Evolutionary conservation across 2,797 vertebrate species (phyloP).

Genomic region (Arctocebus calabarensis): DNA sequence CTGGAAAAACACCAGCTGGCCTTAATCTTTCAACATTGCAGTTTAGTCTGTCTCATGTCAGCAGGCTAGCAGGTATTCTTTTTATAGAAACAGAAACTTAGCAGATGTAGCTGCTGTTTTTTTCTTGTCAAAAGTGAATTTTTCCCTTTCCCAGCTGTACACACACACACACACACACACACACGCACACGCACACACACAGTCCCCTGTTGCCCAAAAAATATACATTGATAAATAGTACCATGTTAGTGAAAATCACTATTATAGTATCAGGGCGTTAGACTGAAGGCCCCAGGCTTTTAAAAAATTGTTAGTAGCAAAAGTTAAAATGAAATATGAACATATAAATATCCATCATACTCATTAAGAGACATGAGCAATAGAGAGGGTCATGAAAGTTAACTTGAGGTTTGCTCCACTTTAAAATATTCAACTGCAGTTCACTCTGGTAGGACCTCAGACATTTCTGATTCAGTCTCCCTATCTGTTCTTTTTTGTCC

Average conservation of each 20-base stretch:
- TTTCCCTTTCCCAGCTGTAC: slow-evolving; percentile 55
- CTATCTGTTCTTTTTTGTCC: slow-evolving; percentile 36
- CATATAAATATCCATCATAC: background rate
- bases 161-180: too few species aligned
- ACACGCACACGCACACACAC: background rate
- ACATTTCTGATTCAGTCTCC: slow-evolving; percentile 51
- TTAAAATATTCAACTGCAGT: slow-evolving; percentile 33
- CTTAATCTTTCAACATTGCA: slow-evolving; percentile 68
- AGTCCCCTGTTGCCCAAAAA: background rate
- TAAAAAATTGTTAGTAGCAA: background rate
- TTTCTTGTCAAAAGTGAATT: slow-evolving; percentile 72
- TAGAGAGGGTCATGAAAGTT: background rate
- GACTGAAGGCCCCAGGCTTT: background rate
- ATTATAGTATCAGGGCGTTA: background rate
- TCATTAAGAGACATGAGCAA: background rate
- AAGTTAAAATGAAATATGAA: background rate
- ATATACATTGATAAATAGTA: background rate
- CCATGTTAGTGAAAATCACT: background rate
- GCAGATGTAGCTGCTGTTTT: slow-evolving; percentile 67
- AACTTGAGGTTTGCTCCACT: background rate
- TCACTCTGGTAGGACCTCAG: slow-evolving; percentile 20
- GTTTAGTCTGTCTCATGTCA: slow-evolving; percentile 61
- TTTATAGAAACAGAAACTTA: slow-evolving; percentile 66
- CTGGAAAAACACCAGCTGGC: slow-evolving; percentile 83
- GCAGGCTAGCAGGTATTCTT: slow-evolving; percentile 76